Conservation (phyloP, 2,113 vertebrate genomes). For the Silurus meridionalis region DNA sequence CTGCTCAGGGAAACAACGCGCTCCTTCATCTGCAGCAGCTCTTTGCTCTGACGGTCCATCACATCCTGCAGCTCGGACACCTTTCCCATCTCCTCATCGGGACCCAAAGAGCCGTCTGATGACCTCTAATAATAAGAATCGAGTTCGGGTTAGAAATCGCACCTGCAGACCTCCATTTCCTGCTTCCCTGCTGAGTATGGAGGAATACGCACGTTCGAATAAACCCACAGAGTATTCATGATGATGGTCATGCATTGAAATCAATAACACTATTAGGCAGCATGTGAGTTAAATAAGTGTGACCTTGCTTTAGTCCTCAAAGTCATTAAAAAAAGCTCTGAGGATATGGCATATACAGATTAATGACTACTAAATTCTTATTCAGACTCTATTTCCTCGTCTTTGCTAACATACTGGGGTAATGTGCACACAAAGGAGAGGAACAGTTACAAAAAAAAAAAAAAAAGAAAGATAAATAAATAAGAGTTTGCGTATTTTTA, state of each 20-base stretch:
- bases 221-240: not conserved
- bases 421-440: too few relatives aligned
- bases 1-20: constrained; percentile 83
- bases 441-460: too few relatives aligned
- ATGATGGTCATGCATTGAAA: not conserved
- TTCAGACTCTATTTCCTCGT: too few relatives aligned
- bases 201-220: not conserved
- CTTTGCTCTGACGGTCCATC: constrained; percentile 85
- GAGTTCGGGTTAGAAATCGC: not conserved
- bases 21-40: constrained; percentile 93
- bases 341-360: not conserved
- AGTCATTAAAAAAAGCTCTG: not conserved
- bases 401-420: too few relatives aligned
- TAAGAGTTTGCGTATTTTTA: not conserved
- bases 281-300: not conserved
- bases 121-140: constrained; percentile 72
- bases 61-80: constrained; percentile 88
- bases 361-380: not conserved
- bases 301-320: not conserved
- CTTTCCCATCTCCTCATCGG: constrained; percentile 84
- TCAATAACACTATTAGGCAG: not conserved
- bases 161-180: not conserved
- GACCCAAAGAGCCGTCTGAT: constrained; percentile 83
- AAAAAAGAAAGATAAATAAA: too few relatives aligned
- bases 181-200: not conserved